phyloP scores from a whole-genome alignment of 2,888 invertebrate species.

The Cantharis rufa region DNA sequence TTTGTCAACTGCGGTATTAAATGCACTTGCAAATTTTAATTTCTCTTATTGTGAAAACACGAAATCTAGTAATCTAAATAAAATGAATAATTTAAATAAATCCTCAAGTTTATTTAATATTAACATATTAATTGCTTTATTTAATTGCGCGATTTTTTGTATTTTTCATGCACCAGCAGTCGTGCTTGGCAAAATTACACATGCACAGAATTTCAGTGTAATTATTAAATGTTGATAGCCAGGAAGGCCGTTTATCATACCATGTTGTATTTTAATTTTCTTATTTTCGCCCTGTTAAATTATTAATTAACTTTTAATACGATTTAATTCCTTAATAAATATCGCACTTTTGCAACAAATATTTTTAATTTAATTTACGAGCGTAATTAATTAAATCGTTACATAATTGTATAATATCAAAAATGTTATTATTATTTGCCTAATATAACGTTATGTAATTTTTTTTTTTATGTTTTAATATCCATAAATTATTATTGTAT shows the following conservation, averaged over 20 bases:
- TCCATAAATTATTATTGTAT: background rate
- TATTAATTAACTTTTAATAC: background rate
- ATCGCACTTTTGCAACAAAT: background rate
- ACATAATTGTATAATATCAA: background rate
- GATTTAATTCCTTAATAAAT: background rate
- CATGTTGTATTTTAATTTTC: background rate
- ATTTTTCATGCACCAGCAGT: background rate
- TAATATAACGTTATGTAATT: background rate
- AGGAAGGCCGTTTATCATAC: background rate
- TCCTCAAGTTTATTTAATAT: background rate
- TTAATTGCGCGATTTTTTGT: background rate
- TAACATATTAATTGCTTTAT: background rate
- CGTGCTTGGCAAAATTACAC: background rate
- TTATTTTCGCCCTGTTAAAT: background rate
- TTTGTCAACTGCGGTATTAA: background rate
- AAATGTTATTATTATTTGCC: background rate
- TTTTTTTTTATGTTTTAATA: background rate
- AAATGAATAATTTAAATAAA: background rate
- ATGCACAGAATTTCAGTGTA: background rate
- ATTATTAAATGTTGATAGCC: background rate
- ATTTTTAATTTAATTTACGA: background rate
- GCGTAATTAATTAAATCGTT: background rate
- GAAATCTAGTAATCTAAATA: background rate
- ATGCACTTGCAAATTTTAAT: background rate
- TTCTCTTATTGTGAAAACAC: background rate